Conservation (phyloP, 2,888 invertebrate species). For the Xestoiulus laeticollis region DNA sequence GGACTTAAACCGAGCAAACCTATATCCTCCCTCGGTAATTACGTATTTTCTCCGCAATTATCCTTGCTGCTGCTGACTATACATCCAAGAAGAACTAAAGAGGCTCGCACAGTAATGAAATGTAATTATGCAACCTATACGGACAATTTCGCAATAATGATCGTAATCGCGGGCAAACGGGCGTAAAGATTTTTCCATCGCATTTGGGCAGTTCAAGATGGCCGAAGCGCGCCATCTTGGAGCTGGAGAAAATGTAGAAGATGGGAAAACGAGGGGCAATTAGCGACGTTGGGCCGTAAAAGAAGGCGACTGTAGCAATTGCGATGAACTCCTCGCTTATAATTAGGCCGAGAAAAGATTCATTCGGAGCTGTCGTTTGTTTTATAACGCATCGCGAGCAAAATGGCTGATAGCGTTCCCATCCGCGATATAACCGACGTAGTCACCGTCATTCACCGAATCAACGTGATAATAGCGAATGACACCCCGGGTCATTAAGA, state of each 20-base stretch:
- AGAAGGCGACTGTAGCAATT: not conserved
- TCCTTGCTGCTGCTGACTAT: not conserved
- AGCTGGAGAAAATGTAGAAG: not conserved
- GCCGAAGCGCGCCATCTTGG: slow-evolving; percentile 12
- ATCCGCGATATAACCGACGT: not conserved
- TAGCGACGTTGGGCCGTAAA: not conserved
- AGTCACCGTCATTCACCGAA: not conserved
- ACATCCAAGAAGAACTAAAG: not conserved
- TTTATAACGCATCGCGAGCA: not conserved
- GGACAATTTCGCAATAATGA: slow-evolving; percentile 40
- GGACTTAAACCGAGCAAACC: not conserved
- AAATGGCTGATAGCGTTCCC: not conserved
- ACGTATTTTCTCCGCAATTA: slow-evolving; percentile 36
- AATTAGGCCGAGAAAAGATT: not conserved
- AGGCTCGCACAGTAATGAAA: not conserved
- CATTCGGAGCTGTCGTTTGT: not conserved
- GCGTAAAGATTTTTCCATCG: slow-evolving; percentile 11
- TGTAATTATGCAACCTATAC: slow-evolving; percentile 36
- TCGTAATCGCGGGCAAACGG: not conserved
- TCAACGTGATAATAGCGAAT: slow-evolving; percentile 26
- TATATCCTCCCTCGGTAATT: not conserved
- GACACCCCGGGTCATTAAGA: slow-evolving; percentile 20
- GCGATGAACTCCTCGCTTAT: slow-evolving; percentile 1
- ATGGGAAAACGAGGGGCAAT: not conserved
- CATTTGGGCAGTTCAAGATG: not conserved